These are phyloP conservation scores for Diglossa cyanea DNA, from an alignment of 2,797 vertebrate species.

Conservation along the genomic window DNA sequence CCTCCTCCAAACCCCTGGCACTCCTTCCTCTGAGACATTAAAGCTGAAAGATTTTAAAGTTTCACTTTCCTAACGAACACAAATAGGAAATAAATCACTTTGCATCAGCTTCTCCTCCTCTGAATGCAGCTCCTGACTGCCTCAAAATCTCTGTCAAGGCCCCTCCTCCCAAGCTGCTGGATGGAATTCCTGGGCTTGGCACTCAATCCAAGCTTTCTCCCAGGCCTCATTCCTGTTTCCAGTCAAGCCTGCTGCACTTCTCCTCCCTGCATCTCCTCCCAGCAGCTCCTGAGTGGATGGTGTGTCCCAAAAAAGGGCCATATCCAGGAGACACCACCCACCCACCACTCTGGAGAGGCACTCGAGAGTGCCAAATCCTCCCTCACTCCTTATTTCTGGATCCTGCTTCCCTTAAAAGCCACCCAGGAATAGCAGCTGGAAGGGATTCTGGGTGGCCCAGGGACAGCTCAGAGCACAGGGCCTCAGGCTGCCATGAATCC, in stretches of 20 bases:
- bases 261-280: neutral
- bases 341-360: neutral
- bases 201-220: neutral
- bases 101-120: neutral
- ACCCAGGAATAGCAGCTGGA: neutral
- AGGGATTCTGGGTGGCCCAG: neutral
- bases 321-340: neutral
- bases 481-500: too few relatives aligned
- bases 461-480: rapidly evolving
- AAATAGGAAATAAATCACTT: neutral
- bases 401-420: neutral
- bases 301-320: neutral
- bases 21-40: neutral
- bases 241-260: neutral
- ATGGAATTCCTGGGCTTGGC: neutral
- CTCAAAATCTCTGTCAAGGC: neutral
- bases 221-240: neutral
- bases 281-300: neutral
- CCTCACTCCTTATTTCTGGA: neutral
- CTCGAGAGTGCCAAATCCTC: neutral
- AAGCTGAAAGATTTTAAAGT: neutral
- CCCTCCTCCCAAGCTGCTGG: neutral
- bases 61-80: neutral
- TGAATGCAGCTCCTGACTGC: neutral
- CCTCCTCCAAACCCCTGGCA: neutral